Evolutionary conservation across 2,888 invertebrate genomes (phyloP), one percentile per base, ranked within the genome.

Genomic region (Spisula subtruncata): DNA sequence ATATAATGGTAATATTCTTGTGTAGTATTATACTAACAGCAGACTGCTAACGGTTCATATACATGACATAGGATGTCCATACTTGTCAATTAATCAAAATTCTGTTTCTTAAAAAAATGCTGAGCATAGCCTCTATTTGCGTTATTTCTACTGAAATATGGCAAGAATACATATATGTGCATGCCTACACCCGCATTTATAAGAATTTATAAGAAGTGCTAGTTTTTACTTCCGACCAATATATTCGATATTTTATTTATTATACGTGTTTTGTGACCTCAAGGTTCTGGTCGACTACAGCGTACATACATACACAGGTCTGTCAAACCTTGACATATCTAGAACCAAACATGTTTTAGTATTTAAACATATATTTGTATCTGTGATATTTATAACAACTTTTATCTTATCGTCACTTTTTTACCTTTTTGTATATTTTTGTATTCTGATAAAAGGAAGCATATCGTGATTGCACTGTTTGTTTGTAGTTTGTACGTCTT

Each of bases 321-420:
- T 71, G n/a, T 71, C 46, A 20, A 20, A n/a, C 18, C 35, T 79
- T 10, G 25, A 66, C 60, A 12, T 66, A 8, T 12, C n/a, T 66
- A 25, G 25, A 8, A 66, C 60, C 60, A 66, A n/a, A n/a, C 12
- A 25, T 66, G 25, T 66, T 25, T 25, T 66, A 25, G 60, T 66
- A 66, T 66, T 25, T 66, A 25, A 25, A 12, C 25, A 25, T 66
- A 25, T 6, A 66, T 66, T 25, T 66, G 12, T 66, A 66, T 66
- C 60, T 66, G 60, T 66, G 60, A 66, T 66, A 66, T 66, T 66
- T 66, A 66, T 66, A 4, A 25, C 25, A 25, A 25, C 60, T 66
- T 66, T n/a, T 60, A 60, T n/a, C 18, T 60, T 66, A 66, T 25
- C n/a, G 25, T 66, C 60, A 66, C 25, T 66, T 66, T 66, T 66